Conservation (phyloP, 2,888 invertebrate species). For the Folsomia manolachei region DNA sequence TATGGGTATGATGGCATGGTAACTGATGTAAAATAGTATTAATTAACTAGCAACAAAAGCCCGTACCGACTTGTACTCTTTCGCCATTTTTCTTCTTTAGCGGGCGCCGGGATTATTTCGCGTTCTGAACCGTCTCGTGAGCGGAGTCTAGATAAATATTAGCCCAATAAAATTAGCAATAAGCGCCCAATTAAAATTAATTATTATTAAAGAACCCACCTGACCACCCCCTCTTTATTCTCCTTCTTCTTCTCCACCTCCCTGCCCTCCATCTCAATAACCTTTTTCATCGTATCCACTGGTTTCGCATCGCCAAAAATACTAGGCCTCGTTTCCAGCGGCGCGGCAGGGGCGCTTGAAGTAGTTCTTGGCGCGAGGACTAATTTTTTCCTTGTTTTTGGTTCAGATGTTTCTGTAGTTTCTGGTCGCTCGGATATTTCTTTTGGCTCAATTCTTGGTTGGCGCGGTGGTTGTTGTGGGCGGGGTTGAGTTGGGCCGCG, state of each 20-base stretch:
- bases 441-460: not conserved
- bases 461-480: not conserved
- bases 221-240: conserved; percentile 7
- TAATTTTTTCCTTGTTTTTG: conserved; percentile 62
- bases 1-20: too few species aligned
- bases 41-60: too few species aligned
- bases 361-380: conserved; percentile 74
- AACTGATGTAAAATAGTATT: too few species aligned
- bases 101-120: not conserved
- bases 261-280: conserved; percentile 83
- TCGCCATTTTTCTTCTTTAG: not conserved
- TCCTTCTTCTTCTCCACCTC: not conserved
- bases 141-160: not conserved
- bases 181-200: not conserved
- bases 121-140: conserved; percentile 1
- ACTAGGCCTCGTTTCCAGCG: conserved; percentile 63
- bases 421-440: not conserved
- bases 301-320: conserved; percentile 95
- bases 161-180: not conserved
- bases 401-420: not conserved
- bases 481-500: not conserved
- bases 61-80: too few species aligned
- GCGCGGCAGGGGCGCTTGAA: conserved; percentile 51
- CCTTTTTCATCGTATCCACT: conserved; percentile 86
- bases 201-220: not conserved